Evolutionary conservation across 92 coral and sea anemone species (phyloP), one percentile per base, ranked within the genome.

Genomic region (Zoanthus sociatus): DNA sequence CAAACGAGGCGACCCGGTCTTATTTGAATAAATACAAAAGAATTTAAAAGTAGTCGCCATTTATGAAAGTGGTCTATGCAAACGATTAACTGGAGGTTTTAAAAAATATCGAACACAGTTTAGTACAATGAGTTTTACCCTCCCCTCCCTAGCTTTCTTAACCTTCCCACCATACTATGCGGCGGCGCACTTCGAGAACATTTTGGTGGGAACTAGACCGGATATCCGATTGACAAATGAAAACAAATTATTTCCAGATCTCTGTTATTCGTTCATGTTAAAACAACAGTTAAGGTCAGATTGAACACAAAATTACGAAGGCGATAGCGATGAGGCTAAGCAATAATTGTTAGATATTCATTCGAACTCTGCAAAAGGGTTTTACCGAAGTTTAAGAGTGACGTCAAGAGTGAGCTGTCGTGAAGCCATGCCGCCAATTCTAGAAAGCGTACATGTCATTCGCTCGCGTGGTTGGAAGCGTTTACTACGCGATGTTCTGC

Each of bases 351-450:
- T 15, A 20, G 26, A 63, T 2, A 7, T 63, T 17, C 10, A n/a
- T 9, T n/a, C 5, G 69, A 63, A 8, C 69, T 63, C 30, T 63
- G 30, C 69, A 20, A 63, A 63, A n/a, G 30, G 17, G n/a, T 1
- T 3, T 61, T 16, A 16, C 69, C 9, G 9, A 30, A 69, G 6
- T 9, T 6, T 16, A 69, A 7, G 5, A 69, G 74, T 69, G 74
- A 69, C 5, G n/a, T 69, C 45, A 69, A 7, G 5, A 69, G 74
- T 69, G 74, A 69, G 16, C 46, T 69, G 20, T 1, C 2, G 12
- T 50, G 7, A 50, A 50, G 55, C 7, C 55, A 92, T 92, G 94
- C 94, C 94, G 37, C 94, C 94, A 11, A 92, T 92, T 58, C 64
- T 92, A 56, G 94, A 77, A 78, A 74, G 68, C 44, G 20, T 67